phyloP scores from a whole-genome alignment of 2,797 vertebrate species.

The Glossophaga mutica region DNA sequence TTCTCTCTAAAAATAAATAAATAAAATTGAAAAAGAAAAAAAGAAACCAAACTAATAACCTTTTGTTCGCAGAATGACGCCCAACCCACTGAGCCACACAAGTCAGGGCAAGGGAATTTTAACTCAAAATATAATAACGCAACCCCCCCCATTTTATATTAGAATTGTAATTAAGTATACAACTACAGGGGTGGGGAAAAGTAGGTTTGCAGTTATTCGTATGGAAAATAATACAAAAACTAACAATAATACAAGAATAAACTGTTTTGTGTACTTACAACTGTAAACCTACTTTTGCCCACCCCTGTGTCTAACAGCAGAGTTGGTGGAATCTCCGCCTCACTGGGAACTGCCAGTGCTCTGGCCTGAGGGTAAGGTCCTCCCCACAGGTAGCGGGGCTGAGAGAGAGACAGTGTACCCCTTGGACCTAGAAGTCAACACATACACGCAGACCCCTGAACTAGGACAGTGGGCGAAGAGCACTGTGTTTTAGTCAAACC shows the following conservation, averaged over 20 bases:
- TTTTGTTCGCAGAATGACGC: background rate
- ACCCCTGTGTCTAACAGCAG: background rate
- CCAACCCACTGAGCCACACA: background rate
- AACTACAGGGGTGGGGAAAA: background rate
- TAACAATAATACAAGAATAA: background rate
- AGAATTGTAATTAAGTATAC: background rate
- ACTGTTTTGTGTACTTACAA: too few relatives aligned
- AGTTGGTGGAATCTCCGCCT: background rate
- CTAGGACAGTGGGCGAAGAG: background rate
- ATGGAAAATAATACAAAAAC: background rate
- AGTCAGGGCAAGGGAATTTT: background rate
- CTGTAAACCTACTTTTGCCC: background rate
- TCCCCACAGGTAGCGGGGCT: background rate
- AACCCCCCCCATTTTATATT: background rate
- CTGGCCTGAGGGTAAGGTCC: background rate
- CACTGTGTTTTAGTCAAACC: background rate
- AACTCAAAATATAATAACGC: background rate
- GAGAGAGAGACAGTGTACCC: background rate
- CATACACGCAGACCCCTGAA: background rate
- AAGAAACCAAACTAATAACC: background rate
- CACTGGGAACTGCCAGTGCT: background rate
- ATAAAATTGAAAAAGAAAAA: too few relatives aligned
- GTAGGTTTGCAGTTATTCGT: background rate
- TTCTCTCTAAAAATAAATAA: too few relatives aligned
- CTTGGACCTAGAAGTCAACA: background rate